A percentile compares a stretch with the other conserved stretches of the same genome.
Evolutionary conservation across 2,113 vertebrate genomes (phyloP).

Genomic region (Hippolais icterina): DNA sequence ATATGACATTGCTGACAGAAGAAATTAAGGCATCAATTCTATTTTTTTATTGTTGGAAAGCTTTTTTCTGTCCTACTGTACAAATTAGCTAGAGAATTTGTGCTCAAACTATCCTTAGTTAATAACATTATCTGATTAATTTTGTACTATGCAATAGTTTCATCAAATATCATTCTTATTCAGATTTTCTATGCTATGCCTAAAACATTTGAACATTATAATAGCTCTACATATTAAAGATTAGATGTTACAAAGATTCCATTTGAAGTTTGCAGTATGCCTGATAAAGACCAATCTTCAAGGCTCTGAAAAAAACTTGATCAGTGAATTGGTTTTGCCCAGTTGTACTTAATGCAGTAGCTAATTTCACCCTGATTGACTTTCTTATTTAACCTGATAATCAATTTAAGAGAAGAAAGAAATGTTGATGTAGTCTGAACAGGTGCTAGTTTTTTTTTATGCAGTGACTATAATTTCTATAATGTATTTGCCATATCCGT

Average conservation of each 20-base stretch:
- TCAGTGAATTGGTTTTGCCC: background rate
- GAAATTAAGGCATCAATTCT: background rate
- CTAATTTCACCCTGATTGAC: background rate
- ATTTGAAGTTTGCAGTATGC: background rate
- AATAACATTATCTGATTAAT: background rate
- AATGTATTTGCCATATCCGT: background rate
- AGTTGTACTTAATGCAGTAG: background rate
- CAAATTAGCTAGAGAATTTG: background rate
- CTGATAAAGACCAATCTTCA: background rate
- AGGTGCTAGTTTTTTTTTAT: background rate
- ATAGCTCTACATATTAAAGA: background rate
- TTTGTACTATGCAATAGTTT: background rate
- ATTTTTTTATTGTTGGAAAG: background rate
- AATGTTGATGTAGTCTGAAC: background rate
- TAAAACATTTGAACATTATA: background rate
- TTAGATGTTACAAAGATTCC: background rate
- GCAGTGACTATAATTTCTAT: background rate
- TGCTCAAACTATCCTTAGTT: background rate
- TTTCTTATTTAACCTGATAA: background rate
- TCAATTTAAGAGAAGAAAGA: background rate
- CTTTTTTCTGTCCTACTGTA: background rate
- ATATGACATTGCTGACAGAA: background rate
- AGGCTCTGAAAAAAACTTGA: background rate
- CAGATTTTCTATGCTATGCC: background rate
- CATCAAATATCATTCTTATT: background rate